Percentiles rank a stretch among this genome's conserved stretches.
These are phyloP conservation scores for Julus scanicus DNA, from an alignment of 2,888 invertebrate species.

Conservation along the genomic window DNA sequence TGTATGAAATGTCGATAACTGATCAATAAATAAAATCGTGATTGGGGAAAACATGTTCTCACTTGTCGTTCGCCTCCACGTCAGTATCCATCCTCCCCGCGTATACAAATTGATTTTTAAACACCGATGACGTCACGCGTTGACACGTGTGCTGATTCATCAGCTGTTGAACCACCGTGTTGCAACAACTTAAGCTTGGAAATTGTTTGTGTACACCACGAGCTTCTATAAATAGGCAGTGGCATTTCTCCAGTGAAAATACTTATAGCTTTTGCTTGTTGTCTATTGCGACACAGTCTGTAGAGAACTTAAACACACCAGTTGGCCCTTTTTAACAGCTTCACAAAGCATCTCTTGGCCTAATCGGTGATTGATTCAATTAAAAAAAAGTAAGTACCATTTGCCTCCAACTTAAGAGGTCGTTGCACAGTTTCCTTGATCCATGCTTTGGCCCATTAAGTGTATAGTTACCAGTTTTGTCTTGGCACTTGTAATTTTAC, in stretches of 20 bases:
- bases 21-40: not conserved
- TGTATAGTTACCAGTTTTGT: not conserved
- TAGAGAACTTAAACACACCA: not conserved
- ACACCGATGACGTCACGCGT: not conserved
- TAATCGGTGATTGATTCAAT: not conserved
- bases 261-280: constrained; percentile 6
- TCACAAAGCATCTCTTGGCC: not conserved
- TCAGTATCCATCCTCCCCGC: not conserved
- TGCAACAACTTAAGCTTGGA: constrained; percentile 9
- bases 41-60: constrained; percentile 1
- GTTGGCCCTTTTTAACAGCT: not conserved
- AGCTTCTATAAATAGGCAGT: constrained; percentile 20
- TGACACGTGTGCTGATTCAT: constrained; percentile 18
- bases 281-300: constrained; percentile 1
- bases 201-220: constrained; percentile 33
- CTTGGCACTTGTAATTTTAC: not conserved
- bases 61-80: not conserved
- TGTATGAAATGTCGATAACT: not conserved
- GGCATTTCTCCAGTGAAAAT: constrained; percentile 33
- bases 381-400: not conserved
- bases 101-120: not conserved
- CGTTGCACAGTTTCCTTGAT: not conserved
- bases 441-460: not conserved
- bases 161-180: constrained; percentile 28
- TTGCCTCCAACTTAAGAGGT: not conserved